These are phyloP conservation scores for Paracanthobrama guichenoti DNA, from an alignment of 2,113 vertebrate species.

Conservation along the genomic window DNA sequence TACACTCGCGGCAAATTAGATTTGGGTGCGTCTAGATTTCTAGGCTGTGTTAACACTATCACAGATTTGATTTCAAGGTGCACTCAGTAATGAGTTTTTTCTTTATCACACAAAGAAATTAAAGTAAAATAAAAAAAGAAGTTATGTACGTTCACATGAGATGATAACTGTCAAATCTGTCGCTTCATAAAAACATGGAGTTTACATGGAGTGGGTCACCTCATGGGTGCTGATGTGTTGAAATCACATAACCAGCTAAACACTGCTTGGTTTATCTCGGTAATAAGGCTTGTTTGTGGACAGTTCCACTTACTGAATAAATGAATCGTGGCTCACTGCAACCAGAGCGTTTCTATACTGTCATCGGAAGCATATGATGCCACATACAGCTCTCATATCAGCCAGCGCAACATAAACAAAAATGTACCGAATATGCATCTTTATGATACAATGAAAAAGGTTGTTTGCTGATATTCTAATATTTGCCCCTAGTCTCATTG, in stretches of 20 bases:
- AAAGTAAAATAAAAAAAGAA: background rate
- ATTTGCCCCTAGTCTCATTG: background rate
- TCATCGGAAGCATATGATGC: background rate
- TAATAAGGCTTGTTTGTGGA: background rate
- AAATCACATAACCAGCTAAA: background rate
- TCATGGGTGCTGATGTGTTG: background rate
- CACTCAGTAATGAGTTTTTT: too few species aligned
- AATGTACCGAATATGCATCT: background rate
- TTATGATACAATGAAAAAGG: background rate
- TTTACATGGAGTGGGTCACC: background rate
- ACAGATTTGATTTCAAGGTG: too few species aligned
- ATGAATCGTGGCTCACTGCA: background rate
- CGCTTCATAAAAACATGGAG: background rate
- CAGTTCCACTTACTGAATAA: background rate
- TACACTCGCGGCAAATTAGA: too few species aligned
- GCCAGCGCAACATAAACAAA: slow-evolving; percentile 4
- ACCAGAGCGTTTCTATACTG: background rate
- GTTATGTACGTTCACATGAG: background rate
- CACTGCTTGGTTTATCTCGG: background rate
- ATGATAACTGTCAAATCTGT: background rate
- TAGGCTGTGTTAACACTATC: too few species aligned
- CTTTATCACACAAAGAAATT: too few species aligned
- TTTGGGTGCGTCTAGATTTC: too few species aligned
- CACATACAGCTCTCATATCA: background rate
- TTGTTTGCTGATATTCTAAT: background rate